phyloP scores from a whole-genome alignment of 2,888 invertebrate genomes.

The Sinhomidia bicolor region DNA sequence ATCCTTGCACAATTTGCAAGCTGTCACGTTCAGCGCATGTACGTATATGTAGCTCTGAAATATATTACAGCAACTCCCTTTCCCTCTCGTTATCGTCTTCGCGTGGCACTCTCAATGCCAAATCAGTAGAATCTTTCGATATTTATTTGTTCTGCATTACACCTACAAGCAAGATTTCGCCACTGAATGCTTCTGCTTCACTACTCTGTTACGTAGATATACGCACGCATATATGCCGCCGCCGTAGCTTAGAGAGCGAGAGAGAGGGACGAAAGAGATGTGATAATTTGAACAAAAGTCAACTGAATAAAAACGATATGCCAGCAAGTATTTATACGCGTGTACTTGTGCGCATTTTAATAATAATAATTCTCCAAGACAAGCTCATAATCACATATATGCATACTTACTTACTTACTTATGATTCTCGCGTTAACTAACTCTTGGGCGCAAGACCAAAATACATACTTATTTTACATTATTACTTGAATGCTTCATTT shows the following conservation, averaged over 20 bases:
- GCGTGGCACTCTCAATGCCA: slow-evolving; percentile 28
- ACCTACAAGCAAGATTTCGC: background rate
- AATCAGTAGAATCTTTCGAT: background rate
- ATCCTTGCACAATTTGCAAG: slow-evolving; percentile 31
- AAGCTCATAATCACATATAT: no score
- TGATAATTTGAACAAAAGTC: background rate
- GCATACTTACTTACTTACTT: background rate
- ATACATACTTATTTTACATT: no score
- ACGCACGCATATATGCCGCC: background rate
- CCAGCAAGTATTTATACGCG: background rate
- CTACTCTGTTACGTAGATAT: slow-evolving; percentile 16
- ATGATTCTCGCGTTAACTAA: background rate
- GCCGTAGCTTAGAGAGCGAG: no score
- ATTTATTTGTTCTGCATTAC: slow-evolving; percentile 16
- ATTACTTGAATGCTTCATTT: background rate
- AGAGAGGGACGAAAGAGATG: no score
- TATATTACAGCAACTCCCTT: slow-evolving; percentile 5
- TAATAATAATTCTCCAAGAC: background rate
- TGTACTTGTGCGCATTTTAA: background rate
- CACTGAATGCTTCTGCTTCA: slow-evolving; percentile 22
- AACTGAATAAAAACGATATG: background rate
- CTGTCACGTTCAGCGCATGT: background rate
- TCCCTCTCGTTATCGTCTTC: slow-evolving; percentile 1
- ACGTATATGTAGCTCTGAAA: no score
- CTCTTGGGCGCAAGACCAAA: background rate